These are phyloP conservation scores for Strix aluco DNA, from an alignment of 2,113 vertebrate genomes.

Conservation along the genomic window DNA sequence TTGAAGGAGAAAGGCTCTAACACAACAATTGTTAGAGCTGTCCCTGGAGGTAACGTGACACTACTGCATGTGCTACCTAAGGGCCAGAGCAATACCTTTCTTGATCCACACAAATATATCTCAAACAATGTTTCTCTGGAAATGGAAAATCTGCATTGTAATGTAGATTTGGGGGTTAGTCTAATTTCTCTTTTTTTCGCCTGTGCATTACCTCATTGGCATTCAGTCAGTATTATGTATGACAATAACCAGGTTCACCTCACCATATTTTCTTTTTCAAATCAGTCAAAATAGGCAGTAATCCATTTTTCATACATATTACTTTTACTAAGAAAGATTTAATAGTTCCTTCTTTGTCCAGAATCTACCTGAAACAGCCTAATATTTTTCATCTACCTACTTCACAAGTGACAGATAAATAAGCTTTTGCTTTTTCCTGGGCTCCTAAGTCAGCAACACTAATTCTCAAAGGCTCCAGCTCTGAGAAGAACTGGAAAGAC, in stretches of 20 bases:
- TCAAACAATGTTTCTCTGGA: not conserved
- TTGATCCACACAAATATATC: conserved; percentile 19
- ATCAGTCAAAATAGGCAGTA: not conserved
- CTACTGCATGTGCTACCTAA: not conserved
- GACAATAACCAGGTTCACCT: not conserved
- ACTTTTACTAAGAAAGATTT: not conserved
- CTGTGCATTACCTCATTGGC: not conserved
- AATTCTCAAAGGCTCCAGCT: not conserved
- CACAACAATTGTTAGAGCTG: conserved; percentile 51
- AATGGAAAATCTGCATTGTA: conserved; percentile 17
- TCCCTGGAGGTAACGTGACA: conserved; percentile 30
- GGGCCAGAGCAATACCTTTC: not conserved
- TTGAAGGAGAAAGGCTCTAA: conserved; percentile 43
- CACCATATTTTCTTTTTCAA: not conserved
- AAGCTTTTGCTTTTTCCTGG: not conserved
- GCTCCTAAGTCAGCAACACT: not conserved
- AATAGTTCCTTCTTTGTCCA: not conserved
- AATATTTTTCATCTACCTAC: not conserved
- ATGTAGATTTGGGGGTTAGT: conserved; percentile 19
- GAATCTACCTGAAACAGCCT: not conserved
- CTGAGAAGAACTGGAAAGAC: not conserved
- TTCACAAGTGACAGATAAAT: not conserved
- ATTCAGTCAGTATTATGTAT: not conserved
- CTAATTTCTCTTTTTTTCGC: not conserved
- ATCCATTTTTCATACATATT: not conserved